Evolutionary conservation across 2,888 invertebrate species (phyloP).

Genomic region (Perizoma affinitatum): DNA sequence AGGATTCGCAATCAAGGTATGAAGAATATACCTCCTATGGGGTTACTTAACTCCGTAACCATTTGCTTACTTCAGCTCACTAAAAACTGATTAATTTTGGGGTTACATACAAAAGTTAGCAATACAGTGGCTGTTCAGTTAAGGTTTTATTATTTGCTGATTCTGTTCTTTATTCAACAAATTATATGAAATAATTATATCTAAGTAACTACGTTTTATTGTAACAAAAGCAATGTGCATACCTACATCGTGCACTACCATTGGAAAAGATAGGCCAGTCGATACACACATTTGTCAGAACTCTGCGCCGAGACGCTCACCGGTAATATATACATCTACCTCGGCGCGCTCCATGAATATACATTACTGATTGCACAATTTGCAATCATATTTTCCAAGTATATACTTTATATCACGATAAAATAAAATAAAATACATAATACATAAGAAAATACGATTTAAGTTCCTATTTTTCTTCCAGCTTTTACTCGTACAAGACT

Average conservation of each 20-base stretch:
- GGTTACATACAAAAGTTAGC: too few species aligned
- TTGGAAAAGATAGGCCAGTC: constrained; percentile 4
- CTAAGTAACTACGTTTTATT: too few species aligned
- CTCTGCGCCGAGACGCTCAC: constrained; percentile 9
- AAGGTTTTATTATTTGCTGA: background rate
- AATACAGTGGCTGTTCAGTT: too few species aligned
- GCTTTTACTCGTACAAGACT: constrained; percentile 73
- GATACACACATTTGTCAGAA: constrained; percentile 25
- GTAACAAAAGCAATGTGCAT: background rate
- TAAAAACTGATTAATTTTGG: too few species aligned
- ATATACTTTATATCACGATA: constrained; percentile 34
- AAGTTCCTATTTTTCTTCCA: constrained; percentile 59
- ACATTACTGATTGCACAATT: constrained; percentile 56
- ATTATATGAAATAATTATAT: too few species aligned
- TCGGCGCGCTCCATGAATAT: constrained; percentile 49
- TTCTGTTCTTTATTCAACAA: background rate
- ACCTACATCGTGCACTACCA: background rate
- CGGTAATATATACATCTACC: constrained; percentile 27
- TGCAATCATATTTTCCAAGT: constrained; percentile 48
- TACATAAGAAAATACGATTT: constrained; percentile 52
- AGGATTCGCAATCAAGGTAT: constrained; percentile 19
- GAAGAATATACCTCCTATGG: background rate
- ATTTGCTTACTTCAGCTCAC: too few species aligned
- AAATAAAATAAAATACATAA: constrained; percentile 54
- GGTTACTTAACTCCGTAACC: too few species aligned